Evolutionary conservation across 64 coral and sea anemone genomes (phyloP).

Genomic region (Dendrophyllia cribrosa): DNA sequence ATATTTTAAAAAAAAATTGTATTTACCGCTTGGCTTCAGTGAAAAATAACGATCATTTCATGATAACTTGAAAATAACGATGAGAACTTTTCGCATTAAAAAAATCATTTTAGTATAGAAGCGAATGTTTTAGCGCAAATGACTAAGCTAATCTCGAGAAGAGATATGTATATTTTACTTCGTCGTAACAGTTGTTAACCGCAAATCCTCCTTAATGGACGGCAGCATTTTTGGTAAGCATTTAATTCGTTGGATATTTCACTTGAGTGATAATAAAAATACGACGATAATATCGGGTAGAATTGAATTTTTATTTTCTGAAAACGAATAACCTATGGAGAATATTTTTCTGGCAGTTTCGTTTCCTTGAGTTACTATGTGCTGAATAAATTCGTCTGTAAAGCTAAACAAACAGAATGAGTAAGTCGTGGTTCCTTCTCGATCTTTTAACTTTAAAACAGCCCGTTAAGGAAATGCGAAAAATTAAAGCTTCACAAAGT

Average conservation of each 20-base stretch:
- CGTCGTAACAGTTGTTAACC: not conserved
- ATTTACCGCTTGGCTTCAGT: no score
- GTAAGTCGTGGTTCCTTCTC: conserved; percentile 1
- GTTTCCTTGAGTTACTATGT: conserved; percentile 54
- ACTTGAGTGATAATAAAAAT: not conserved
- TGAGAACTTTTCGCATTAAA: no score
- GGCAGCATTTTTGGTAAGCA: not conserved
- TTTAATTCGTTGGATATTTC: not conserved
- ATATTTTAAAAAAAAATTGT: no score
- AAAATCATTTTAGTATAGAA: no score
- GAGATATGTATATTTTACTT: not conserved
- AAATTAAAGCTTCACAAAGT: not conserved
- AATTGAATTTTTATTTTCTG: not conserved
- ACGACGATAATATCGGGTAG: not conserved
- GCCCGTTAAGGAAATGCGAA: not conserved
- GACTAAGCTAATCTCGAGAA: no score
- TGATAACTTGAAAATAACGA: no score
- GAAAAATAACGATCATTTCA: no score
- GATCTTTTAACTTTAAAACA: conserved; percentile 1
- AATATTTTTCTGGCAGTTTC: conserved; percentile 51
- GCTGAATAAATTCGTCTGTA: conserved; percentile 59
- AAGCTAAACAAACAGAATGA: conserved; percentile 48
- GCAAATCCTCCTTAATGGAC: not conserved
- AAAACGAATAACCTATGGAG: not conserved
- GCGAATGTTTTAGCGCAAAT: no score